Conservation (phyloP, 2,888 invertebrate species). For the Papilio protenor region DNA sequence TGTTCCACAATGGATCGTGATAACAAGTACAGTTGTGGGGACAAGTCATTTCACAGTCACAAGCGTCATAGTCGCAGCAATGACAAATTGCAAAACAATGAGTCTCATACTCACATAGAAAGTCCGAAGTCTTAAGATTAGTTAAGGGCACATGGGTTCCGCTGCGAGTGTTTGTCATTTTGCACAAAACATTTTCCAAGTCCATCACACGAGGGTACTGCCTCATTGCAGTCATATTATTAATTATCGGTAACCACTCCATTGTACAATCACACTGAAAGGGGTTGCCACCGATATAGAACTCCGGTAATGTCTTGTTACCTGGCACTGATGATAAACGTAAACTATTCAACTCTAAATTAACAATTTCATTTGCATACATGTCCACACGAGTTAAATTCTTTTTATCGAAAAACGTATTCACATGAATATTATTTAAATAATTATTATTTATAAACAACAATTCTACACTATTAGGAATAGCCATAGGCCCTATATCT, state of each 20-base stretch:
- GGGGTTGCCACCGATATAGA: constrained; percentile 96
- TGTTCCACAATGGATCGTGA: constrained; percentile 96
- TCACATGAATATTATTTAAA: constrained; percentile 91
- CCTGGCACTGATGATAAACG: constrained; percentile 89
- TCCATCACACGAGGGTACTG: constrained; percentile 96
- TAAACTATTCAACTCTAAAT: constrained; percentile 91
- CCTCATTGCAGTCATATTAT: constrained; percentile 91
- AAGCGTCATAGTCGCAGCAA: constrained; percentile 98
- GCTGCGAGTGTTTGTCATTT: constrained; percentile 92
- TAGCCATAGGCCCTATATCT: constrained; percentile 92
- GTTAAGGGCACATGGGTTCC: constrained; percentile 91
- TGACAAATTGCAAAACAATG: constrained; percentile 98
- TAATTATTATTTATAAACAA: constrained; percentile 95
- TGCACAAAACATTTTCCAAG: constrained; percentile 93
- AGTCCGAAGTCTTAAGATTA: constrained; percentile 91
- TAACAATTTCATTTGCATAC: constrained; percentile 94
- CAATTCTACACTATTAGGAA: constrained; percentile 94
- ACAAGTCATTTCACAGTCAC: constrained; percentile 98
- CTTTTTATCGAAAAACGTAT: constrained; percentile 93
- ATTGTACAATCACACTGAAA: constrained; percentile 97
- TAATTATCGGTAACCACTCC: constrained; percentile 97
- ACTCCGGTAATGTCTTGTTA: constrained; percentile 91
- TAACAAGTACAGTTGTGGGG: constrained; percentile 97
- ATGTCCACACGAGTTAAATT: constrained; percentile 94
- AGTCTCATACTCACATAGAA: constrained; percentile 95